These are phyloP conservation scores for Ceratoteleas bidentatus DNA, from an alignment of 1,140 invertebrate genomes.

Conservation along the genomic window DNA sequence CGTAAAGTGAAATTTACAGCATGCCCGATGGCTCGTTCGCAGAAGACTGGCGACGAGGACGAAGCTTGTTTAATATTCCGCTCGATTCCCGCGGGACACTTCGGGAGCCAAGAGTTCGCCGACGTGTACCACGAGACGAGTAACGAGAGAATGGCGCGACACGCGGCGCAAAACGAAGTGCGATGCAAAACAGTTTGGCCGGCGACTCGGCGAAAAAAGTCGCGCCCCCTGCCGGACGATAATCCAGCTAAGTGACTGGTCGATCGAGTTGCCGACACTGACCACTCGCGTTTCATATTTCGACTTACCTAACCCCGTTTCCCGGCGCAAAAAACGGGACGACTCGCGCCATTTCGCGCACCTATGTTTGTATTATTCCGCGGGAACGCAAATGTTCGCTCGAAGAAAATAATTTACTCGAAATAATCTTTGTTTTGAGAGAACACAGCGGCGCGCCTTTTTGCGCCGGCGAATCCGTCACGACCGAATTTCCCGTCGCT, in stretches of 20 bases:
- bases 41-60: constrained; percentile 52
- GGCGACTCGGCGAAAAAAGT: constrained; percentile 15
- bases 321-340: neutral
- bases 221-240: neutral
- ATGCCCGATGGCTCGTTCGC: constrained; percentile 67
- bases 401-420: constrained; percentile 23
- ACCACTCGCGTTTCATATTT: no score
- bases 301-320: no score
- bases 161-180: constrained; percentile 39
- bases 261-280: no score
- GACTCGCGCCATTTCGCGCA: neutral
- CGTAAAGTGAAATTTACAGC: constrained; percentile 78
- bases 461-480: neutral
- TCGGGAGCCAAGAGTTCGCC: constrained; percentile 63
- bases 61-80: constrained; percentile 76
- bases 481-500: neutral
- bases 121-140: constrained; percentile 50
- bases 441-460: constrained; percentile 5
- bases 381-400: neutral
- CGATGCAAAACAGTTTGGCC: constrained; percentile 30
- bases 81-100: constrained; percentile 65
- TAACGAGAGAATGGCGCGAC: constrained; percentile 56
- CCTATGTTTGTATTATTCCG: neutral
- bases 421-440: constrained; percentile 28
- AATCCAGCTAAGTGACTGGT: constrained; percentile 27